Evolutionary conservation across 2,888 invertebrate species (phyloP), one percentile per base, ranked within the genome.

Genomic region (Drosophila silvestris): DNA sequence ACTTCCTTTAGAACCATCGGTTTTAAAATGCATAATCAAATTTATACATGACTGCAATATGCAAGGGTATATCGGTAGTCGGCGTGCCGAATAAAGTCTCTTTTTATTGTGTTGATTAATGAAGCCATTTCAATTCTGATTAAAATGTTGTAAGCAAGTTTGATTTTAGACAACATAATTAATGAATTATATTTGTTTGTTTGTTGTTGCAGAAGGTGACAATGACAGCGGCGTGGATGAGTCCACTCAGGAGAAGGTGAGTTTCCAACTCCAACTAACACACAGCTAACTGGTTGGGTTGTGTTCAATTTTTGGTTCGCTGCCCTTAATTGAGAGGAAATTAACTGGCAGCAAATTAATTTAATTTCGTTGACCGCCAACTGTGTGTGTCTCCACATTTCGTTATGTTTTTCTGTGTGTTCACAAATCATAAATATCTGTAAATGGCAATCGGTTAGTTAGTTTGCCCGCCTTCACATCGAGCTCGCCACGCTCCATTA

Each of bases 171-270:
- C 22, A 37, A n/a, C 41, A 37, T 58, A 39, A 77, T 57, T 39
- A 69, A 56, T 69, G 19, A 52, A 56, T 56, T 37, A 5, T 22
- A 22, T 9, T 64, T 44, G 12, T 50, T 32, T 52, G 30, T 44
- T 53, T 90, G 39, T 57, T 28, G 5, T 94, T 93, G 81, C 95
- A 97, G 97, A 97, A 94, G 96, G 96, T 44, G 97, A 97, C 92
- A 97, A 97, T 88, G 97, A 97, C 89, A 97, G 96, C 91, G 97
- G 96, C 53, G 96, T 96, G 37, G 97, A 97, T 92, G 97, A 97
- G 93, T 96, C 96, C 69, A 96, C 96, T 64, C 97, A 96, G 93
- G 96, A 96, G 93, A 96, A 96, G 94, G 96, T 97, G 94, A 95
- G 96, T 84, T 70, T 77, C 70, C 83, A 61, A 47, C 35, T 19